These are phyloP conservation scores for Luffia ferchaultella DNA, from an alignment of 2,888 invertebrate genomes.

Conservation along the genomic window DNA sequence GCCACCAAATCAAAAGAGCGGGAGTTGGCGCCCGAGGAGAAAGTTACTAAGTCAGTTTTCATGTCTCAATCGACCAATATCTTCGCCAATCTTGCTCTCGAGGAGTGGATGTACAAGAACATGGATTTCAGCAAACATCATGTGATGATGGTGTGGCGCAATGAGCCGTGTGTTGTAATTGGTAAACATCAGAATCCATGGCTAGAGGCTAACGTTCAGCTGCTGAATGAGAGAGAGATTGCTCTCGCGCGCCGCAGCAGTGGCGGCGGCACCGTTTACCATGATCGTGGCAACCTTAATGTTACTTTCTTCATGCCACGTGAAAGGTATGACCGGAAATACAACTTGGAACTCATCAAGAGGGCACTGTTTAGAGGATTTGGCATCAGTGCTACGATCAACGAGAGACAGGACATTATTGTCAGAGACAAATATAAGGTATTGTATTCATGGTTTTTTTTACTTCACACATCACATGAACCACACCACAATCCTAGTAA, in stretches of 20 bases:
- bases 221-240: slow-evolving; percentile 72
- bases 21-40: slow-evolving; percentile 39
- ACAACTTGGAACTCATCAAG: slow-evolving; percentile 88
- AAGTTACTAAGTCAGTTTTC: slow-evolving; percentile 85
- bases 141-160: slow-evolving; percentile 91
- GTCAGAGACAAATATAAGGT: slow-evolving; percentile 81
- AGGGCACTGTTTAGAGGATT: slow-evolving; percentile 84
- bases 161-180: slow-evolving; percentile 93
- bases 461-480: slow-evolving; percentile 28
- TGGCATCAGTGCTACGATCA: slow-evolving; percentile 78
- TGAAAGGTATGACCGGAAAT: slow-evolving; percentile 82
- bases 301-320: slow-evolving; percentile 90
- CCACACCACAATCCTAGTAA: background rate
- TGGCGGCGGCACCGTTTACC: slow-evolving; percentile 97
- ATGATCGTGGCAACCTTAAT: slow-evolving; percentile 93
- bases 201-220: slow-evolving; percentile 84
- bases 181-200: slow-evolving; percentile 98
- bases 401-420: slow-evolving; percentile 86
- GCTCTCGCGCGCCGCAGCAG: slow-evolving; percentile 88
- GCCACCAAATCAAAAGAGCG: slow-evolving; percentile 28
- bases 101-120: slow-evolving; percentile 95
- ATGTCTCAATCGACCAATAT: slow-evolving; percentile 93
- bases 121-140: slow-evolving; percentile 84
- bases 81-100: slow-evolving; percentile 92
- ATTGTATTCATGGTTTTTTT: slow-evolving; percentile 23